Evolutionary conservation across 2,888 invertebrate genomes (phyloP), one percentile per base, ranked within the genome.

Genomic region (Tholera decimalis): DNA sequence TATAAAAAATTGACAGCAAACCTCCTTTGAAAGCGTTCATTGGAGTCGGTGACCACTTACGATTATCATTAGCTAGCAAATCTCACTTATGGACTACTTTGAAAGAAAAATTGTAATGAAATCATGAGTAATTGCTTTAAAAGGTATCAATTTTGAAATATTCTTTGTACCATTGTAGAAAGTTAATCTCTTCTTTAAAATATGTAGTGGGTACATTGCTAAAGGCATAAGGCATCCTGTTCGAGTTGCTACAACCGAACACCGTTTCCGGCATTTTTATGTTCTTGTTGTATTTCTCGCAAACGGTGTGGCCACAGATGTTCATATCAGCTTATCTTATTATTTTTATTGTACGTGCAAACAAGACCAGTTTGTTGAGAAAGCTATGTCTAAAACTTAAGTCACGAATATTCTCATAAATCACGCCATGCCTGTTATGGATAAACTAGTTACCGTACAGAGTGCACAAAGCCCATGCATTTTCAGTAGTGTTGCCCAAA

Each of bases 1-100:
- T 41, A 67, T 51, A 61, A 73, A 67, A 56, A 59, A 35, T 57
- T 68, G 35, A 39, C 28, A 33, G 47, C 56, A 62, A 54, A 62
- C 56, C 37, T 68, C 53, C 66, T 73, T 71, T 59, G 63, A 70
- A 73, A 73, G 72, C 26, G 46, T 64, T 44, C 18, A 75, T 63
- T 43, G 65, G 39, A 54, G 26, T 33, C 51, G 50, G 39, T 64
- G 51, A 63, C 63, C 66, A 70, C 80, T 77, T 70, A 61, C 57
- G 49, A 63, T 80, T 57, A 67, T 54, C 65, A 79, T 75, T 80
- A 80, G 58, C 37, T 49, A 20, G 47, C 64, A 63, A 64, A 71
- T 51, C 57, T 55, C 43, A 64, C 59, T 57, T 41, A 62, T 46
- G 64, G 51, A 64, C 60, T 26, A 65, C 61, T 77, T 77, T 41